These are phyloP conservation scores for Nerophis lumbriciformis DNA, from an alignment of 2,113 vertebrate genomes.

Conservation along the genomic window DNA sequence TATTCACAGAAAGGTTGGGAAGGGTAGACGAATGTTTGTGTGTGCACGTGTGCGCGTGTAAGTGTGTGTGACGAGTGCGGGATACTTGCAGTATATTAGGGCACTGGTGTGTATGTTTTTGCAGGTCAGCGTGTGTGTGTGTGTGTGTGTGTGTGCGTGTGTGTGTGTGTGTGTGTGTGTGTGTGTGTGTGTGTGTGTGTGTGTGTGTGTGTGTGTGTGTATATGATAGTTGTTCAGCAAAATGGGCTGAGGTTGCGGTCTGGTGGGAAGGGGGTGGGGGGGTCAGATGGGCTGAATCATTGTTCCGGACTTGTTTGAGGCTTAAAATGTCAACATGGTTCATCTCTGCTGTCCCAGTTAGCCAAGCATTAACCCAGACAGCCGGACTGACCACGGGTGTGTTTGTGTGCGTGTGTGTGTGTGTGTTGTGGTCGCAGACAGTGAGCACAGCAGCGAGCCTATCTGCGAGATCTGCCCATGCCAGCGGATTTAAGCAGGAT, in stretches of 20 bases:
- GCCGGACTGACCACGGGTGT: constrained; percentile 66
- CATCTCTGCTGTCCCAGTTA: constrained; percentile 71
- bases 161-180: constrained; percentile 20
- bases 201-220: constrained; percentile 19
- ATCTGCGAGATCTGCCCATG: constrained; percentile 72
- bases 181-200: constrained; percentile 19
- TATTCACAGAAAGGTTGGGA: constrained; percentile 56
- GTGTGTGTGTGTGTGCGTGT: constrained; percentile 32
- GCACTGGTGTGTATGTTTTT: constrained; percentile 40
- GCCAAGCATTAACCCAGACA: constrained; percentile 74
- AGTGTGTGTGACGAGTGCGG: constrained; percentile 43
- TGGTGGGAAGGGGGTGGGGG: constrained; percentile 29
- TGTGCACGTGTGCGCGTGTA: constrained; percentile 9
- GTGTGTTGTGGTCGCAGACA: constrained; percentile 53
- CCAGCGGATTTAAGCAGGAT: constrained; percentile 70
- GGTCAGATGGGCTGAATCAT: constrained; percentile 61
- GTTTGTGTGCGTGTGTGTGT: constrained; percentile 40
- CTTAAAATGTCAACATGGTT: constrained; percentile 73
- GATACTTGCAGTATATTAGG: constrained; percentile 42
- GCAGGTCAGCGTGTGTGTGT: constrained; percentile 21
- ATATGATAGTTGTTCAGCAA: constrained; percentile 36
- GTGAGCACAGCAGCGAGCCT: constrained; percentile 63
- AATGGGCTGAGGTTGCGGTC: constrained; percentile 64
- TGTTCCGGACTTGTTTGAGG: constrained; percentile 70
- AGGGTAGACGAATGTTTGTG: constrained; percentile 41